Evolutionary conservation across 2,888 invertebrate species (phyloP), one percentile per base, ranked within the genome.

Genomic region (Fissipunctia ypsillon): DNA sequence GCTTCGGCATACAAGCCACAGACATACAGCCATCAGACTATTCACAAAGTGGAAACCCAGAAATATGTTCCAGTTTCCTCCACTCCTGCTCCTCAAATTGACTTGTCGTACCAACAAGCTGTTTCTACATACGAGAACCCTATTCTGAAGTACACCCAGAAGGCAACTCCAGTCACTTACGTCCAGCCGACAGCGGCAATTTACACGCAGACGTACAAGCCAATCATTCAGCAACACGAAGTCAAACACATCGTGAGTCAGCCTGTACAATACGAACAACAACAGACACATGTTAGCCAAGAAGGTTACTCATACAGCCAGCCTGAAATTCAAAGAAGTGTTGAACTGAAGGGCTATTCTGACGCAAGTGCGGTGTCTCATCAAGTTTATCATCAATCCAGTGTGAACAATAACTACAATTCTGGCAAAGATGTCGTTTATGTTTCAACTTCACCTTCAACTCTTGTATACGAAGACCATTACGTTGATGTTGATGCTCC

Each of bases 341-440:
- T 90, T 54, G 94, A 94, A 82, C 87, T 89, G 7, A 92, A 89
- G 63, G 72, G 89, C 25, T 95, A 96, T 80, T 95, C 95, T 41
- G 95, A 95, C 73, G 95, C 95, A 25, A 94, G 90, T 81, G 85
- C 91, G 28, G 95, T 96, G 38, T 96, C 96, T 38, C 95, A 95
- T 78, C 96, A 96, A 90, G 90, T 91, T 10, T 94, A 93, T 85
- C 93, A 95, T 77, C 92, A 93, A 74, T 85, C 88, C 16, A 79
- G 16, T 14, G 87, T 85, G 28, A 90, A 92, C 6, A 85, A 80
- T 63, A 87, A 93, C 75, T 88, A 90, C 61, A 82, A 91, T 43
- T 79, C 90, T 52, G 91, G 90, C n/a, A 93, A 95, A 80, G 86
- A 92, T 66, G 81, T 86, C 0, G 91, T 92, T 0, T 92, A 91